Evolutionary conservation across 2,113 vertebrate genomes (phyloP).

Genomic region (Pluvianellus socialis): DNA sequence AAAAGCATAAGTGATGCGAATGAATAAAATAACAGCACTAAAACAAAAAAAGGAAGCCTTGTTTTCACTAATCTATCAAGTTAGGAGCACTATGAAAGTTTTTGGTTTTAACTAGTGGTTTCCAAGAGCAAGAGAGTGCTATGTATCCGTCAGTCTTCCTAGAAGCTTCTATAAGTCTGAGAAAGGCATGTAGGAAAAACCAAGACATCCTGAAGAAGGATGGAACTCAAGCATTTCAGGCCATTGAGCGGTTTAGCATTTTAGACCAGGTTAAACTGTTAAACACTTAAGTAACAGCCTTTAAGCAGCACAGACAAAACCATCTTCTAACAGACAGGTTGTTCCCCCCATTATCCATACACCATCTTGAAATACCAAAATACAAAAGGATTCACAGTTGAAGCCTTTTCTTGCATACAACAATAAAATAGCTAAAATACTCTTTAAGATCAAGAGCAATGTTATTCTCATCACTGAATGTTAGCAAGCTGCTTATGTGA

Average conservation of each 20-base stretch:
- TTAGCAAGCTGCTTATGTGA: neutral
- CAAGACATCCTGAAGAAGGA: neutral
- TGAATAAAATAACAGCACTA: neutral
- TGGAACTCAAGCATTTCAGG: neutral
- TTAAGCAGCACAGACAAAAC: neutral
- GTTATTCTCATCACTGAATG: neutral
- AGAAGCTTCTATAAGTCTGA: neutral
- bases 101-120: neutral
- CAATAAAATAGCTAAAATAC: neutral
- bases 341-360: neutral
- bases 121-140: neutral
- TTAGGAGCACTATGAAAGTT: neutral
- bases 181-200: accelerated
- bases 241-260: neutral
- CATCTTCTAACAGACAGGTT: neutral
- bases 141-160: neutral
- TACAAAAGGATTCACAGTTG: neutral
- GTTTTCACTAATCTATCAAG: neutral
- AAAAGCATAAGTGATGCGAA: neutral
- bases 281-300: neutral
- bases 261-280: neutral
- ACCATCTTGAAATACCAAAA: neutral
- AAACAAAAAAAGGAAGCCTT: neutral
- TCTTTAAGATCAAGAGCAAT: neutral
- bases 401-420: neutral